phyloP scores from a whole-genome alignment of 2,888 invertebrate genomes.

The Lasiommata megera region DNA sequence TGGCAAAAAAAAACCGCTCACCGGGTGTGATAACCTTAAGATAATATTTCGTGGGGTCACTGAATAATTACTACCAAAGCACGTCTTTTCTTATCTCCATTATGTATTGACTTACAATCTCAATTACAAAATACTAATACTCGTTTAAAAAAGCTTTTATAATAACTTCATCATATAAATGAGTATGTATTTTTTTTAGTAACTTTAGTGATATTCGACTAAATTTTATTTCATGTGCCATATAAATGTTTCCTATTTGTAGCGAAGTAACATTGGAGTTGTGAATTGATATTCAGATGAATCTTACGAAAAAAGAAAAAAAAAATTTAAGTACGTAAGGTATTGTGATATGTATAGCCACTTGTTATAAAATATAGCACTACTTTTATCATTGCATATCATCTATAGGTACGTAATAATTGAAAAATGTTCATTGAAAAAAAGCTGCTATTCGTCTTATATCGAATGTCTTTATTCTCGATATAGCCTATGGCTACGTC shows the following conservation, averaged over 20 bases:
- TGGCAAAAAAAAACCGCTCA: too few relatives aligned
- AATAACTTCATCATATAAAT: not conserved
- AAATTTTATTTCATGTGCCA: slow-evolving; percentile 72
- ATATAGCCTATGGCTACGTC: slow-evolving; percentile 14
- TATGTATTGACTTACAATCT: not conserved
- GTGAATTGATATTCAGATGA: slow-evolving; percentile 72
- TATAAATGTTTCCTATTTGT: slow-evolving; percentile 58
- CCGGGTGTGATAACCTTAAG: too few relatives aligned
- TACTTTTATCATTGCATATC: slow-evolving; percentile 77
- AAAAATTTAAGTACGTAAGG: slow-evolving; percentile 77
- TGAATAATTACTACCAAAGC: not conserved
- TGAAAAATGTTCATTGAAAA: slow-evolving; percentile 4
- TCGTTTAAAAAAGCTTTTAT: not conserved
- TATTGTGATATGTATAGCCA: slow-evolving; percentile 78
- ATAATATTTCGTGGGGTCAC: not conserved
- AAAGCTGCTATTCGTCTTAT: slow-evolving; percentile 11
- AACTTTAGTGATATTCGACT: slow-evolving; percentile 38
- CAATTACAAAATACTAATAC: not conserved
- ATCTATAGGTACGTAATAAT: slow-evolving; percentile 38
- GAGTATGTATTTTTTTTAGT: slow-evolving; percentile 3
- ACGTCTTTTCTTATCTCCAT: not conserved
- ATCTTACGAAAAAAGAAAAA: slow-evolving; percentile 50
- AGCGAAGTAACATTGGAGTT: slow-evolving; percentile 69
- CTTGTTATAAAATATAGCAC: slow-evolving; percentile 77
- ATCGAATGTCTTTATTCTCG: not conserved